phyloP scores from a whole-genome alignment of 1,140 invertebrate species.

The Meloidogyne floridensis region DNA sequence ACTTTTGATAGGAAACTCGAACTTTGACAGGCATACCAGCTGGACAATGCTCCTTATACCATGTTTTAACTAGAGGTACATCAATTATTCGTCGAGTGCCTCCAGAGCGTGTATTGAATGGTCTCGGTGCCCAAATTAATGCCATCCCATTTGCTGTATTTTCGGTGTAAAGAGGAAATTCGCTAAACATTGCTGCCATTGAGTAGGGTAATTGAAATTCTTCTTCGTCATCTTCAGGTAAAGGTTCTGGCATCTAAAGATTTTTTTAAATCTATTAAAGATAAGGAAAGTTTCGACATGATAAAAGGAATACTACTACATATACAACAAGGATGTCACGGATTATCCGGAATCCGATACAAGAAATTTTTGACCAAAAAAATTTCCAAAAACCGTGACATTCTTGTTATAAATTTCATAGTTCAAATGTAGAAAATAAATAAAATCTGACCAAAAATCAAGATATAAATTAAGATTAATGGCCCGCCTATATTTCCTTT shows the following conservation, averaged over 20 bases:
- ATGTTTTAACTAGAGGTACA: constrained; percentile 92
- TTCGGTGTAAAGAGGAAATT: constrained; percentile 77
- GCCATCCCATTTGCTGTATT: constrained; percentile 99
- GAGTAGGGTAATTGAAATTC: constrained; percentile 88
- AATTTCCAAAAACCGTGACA: too few relatives aligned
- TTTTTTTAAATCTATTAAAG: neutral
- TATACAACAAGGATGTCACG: too few relatives aligned
- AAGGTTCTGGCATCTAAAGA: constrained; percentile 68
- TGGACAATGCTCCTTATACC: constrained; percentile 93
- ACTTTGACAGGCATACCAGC: constrained; percentile 98
- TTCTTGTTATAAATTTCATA: too few relatives aligned
- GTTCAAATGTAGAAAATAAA: constrained; percentile 11
- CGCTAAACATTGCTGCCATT: constrained; percentile 87
- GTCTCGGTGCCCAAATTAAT: constrained; percentile 94
- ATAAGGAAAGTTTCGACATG: neutral
- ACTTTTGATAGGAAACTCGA: constrained; percentile 96
- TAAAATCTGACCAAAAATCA: constrained; percentile 22
- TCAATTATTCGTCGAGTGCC: constrained; percentile 83
- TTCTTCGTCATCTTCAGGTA: constrained; percentile 83
- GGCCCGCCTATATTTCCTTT: neutral
- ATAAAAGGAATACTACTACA: too few relatives aligned
- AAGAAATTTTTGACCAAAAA: too few relatives aligned
- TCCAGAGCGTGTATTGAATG: constrained; percentile 92
- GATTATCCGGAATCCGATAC: too few relatives aligned
- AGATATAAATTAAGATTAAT: neutral